These are phyloP conservation scores for Larimichthys polyactis DNA, from an alignment of 2,113 vertebrate genomes.

Conservation along the genomic window DNA sequence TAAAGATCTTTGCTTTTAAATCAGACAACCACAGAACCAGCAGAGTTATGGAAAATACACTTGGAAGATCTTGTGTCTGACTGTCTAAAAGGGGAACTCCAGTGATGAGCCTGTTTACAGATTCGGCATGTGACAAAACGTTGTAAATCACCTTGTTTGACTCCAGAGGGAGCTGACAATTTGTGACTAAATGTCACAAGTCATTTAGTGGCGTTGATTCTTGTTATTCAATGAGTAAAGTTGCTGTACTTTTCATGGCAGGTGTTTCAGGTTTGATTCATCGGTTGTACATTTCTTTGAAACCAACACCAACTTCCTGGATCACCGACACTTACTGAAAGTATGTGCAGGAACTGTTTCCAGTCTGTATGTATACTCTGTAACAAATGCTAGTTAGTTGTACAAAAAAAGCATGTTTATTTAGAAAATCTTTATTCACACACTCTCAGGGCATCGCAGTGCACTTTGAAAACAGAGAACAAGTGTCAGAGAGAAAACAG, in stretches of 20 bases:
- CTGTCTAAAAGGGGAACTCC: constrained; percentile 5
- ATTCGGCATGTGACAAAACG: background rate
- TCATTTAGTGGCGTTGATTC: background rate
- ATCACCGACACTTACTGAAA: constrained; percentile 45
- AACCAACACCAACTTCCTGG: constrained; percentile 53
- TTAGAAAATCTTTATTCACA: constrained; percentile 8
- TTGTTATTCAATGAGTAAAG: background rate
- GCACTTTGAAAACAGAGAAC: background rate
- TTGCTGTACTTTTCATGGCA: background rate
- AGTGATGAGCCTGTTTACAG: background rate
- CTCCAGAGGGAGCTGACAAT: background rate
- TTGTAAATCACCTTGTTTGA: background rate
- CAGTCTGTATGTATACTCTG: background rate
- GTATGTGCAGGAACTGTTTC: constrained; percentile 10
- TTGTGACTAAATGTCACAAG: background rate
- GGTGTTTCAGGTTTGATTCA: background rate
- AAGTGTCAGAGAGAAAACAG: background rate
- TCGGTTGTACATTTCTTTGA: constrained; percentile 10
- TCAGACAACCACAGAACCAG: background rate
- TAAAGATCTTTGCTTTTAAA: background rate
- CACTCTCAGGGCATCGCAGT: background rate
- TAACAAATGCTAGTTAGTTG: background rate
- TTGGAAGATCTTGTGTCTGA: background rate
- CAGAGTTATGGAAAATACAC: no score
- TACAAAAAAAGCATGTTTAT: background rate